These are phyloP conservation scores for Mormyrus proboscirostris DNA, from an alignment of 2,797 vertebrate genomes.

Conservation along the genomic window DNA sequence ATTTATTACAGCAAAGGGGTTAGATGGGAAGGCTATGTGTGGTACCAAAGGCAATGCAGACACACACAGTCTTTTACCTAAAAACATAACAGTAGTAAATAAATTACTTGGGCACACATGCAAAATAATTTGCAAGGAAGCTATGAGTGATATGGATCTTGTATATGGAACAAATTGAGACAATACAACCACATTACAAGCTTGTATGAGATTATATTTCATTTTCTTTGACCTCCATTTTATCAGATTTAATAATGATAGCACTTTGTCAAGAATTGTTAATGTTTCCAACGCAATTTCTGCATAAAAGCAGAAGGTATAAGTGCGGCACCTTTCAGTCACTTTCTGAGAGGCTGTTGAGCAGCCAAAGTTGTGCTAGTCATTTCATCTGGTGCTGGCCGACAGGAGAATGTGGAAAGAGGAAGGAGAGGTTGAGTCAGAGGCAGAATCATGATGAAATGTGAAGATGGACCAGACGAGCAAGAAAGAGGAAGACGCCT, in stretches of 20 bases:
- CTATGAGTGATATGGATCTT: not conserved
- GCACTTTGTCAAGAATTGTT: not conserved
- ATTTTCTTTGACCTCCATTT: not conserved
- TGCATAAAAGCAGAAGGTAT: not conserved
- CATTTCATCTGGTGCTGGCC: not conserved
- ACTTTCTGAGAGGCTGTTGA: not conserved
- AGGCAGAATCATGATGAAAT: not conserved
- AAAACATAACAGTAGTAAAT: not conserved
- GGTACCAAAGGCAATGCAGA: not conserved
- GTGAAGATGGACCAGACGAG: not conserved
- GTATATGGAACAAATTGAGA: not conserved
- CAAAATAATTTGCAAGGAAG: not conserved
- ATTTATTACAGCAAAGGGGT: not conserved
- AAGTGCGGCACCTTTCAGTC: not conserved
- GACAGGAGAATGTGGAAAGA: not conserved
- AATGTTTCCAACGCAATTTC: not conserved
- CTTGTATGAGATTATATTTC: not conserved
- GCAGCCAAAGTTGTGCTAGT: not conserved
- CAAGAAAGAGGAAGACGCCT: not conserved
- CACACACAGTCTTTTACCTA: not conserved
- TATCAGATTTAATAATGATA: not conserved
- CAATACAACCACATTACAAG: not conserved
- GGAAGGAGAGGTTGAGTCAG: not conserved
- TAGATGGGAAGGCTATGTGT: not conserved
- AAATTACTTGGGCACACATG: not conserved